These are phyloP conservation scores for Stomatorhinus walkeri DNA, from an alignment of 2,797 vertebrate genomes.

Conservation along the genomic window DNA sequence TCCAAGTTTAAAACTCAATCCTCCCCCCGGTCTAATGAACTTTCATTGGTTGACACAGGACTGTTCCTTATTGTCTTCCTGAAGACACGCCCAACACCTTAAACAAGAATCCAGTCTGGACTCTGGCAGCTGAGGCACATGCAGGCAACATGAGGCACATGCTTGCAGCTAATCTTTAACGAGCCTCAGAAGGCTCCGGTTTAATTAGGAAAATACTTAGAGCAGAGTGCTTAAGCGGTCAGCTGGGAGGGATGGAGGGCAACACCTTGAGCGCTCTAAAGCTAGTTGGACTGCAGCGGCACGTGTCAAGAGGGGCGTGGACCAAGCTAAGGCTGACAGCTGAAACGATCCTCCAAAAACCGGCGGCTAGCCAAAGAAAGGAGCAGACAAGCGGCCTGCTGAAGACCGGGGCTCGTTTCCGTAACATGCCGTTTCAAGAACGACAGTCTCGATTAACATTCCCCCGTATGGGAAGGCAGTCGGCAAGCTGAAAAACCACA, in stretches of 20 bases:
- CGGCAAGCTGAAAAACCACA: slow-evolving; percentile 17
- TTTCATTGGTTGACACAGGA: background rate
- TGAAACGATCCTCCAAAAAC: background rate
- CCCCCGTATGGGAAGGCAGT: background rate
- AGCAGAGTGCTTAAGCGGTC: background rate
- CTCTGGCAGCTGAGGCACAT: background rate
- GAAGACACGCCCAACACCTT: background rate
- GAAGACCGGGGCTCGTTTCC: background rate
- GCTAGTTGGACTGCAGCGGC: background rate
- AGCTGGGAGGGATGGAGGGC: background rate
- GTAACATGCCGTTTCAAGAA: background rate
- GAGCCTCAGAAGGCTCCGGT: background rate
- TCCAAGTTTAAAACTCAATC: background rate
- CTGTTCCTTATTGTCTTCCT: background rate
- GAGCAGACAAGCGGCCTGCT: background rate
- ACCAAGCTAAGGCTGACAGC: background rate
- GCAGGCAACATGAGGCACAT: background rate
- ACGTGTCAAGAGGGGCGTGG: background rate
- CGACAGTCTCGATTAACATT: background rate
- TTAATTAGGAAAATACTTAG: background rate
- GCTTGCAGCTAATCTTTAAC: background rate
- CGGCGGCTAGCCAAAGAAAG: background rate
- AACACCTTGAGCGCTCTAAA: background rate
- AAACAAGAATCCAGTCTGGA: background rate
- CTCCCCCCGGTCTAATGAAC: background rate